phyloP scores from a whole-genome alignment of 2,888 invertebrate genomes.

The Nomada flava region DNA sequence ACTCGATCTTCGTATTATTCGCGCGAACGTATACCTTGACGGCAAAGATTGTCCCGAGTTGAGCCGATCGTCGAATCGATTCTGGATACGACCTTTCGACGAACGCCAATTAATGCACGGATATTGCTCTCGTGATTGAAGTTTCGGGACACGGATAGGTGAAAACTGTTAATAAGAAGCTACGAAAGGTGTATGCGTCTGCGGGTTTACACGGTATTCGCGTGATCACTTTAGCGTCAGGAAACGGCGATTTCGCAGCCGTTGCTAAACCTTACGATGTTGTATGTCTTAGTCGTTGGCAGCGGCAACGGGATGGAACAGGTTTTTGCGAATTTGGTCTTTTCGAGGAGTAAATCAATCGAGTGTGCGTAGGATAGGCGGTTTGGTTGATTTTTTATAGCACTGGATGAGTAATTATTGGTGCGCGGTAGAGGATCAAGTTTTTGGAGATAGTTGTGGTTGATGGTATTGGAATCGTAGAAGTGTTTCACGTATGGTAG shows the following conservation, averaged over 20 bases:
- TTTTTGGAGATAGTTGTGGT: no score
- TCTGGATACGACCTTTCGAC: background rate
- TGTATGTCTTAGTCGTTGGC: slow-evolving; percentile 16
- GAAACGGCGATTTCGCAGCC: slow-evolving; percentile 44
- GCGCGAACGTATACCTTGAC: no score
- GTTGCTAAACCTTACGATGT: slow-evolving; percentile 46
- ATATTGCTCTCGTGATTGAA: slow-evolving; percentile 15
- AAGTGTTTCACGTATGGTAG: no score
- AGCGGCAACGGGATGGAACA: background rate
- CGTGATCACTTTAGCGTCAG: slow-evolving; percentile 19
- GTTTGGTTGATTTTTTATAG: background rate
- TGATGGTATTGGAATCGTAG: no score
- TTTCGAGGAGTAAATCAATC: background rate
- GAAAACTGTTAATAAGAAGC: slow-evolving; percentile 36
- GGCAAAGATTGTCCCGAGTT: background rate
- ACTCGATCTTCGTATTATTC: no score
- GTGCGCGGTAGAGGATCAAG: no score
- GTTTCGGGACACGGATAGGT: slow-evolving; percentile 28
- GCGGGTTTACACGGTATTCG: slow-evolving; percentile 13
- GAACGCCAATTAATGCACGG: background rate
- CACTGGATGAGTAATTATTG: background rate
- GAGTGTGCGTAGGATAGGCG: background rate
- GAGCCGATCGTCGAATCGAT: background rate
- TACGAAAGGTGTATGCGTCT: slow-evolving; percentile 46
- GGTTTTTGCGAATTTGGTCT: slow-evolving; percentile 1